Evolutionary conservation across 2,797 vertebrate species (phyloP), one percentile per base, ranked within the genome.

Genomic region (Columba guinea): DNA sequence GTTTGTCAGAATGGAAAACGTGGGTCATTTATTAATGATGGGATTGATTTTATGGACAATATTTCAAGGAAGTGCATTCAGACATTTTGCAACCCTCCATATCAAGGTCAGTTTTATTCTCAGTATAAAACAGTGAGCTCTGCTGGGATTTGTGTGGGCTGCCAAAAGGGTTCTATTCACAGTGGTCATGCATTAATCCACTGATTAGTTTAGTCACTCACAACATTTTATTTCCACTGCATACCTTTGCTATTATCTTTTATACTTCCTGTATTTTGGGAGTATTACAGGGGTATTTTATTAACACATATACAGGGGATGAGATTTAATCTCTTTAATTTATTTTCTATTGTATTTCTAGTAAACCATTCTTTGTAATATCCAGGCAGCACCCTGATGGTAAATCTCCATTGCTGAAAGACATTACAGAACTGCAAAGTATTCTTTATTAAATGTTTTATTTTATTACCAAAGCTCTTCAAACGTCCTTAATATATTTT

Each of bases 291-390:
- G n/a, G n/a, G 75, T 88, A 27, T 94, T 93, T 92, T 93, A 91
- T 91, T 94, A 95, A 96, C 74, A 86, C 69, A 78, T 70, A 87
- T 27, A 91, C 37, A 58, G 1, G 55, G 69, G 37, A 91, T 62
- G 87, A 94, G 89, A 89, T 95, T 85, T 88, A 95, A 93, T 94
- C 87, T 95, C 89, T 88, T 78, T 64, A 89, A 94, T 95, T 95
- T 94, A 88, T 81, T 94, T 69, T n/a, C 92, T 86, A 63, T 63
- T 90, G 79, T 84, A 73, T 92, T 96, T 84, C 89, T 90, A 91
- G 85, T 84, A 96, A 94, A 93, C 80, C n/a, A 23, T 90, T 84
- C 62, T 81, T 90, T 82, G 59, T 69, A 91, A 84, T 84, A 94
- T 58, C 52, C 67, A 90, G 64, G 63, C 63, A 93, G 85, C 20